These are phyloP conservation scores for Contarinia nasturtii DNA, from an alignment of 1,140 invertebrate genomes.

Conservation along the genomic window DNA sequence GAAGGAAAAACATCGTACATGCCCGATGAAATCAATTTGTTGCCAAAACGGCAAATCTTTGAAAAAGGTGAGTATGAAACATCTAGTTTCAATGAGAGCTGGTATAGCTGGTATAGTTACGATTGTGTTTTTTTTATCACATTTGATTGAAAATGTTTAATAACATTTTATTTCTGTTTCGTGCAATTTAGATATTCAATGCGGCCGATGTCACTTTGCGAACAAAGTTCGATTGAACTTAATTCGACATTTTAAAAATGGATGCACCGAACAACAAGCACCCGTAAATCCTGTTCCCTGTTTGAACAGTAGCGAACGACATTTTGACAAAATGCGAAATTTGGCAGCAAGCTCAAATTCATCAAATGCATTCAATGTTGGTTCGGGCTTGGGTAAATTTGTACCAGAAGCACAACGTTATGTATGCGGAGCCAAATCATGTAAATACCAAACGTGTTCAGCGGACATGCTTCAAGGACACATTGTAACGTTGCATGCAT, in stretches of 20 bases:
- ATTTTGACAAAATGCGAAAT: constrained; percentile 73
- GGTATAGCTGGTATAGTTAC: no score
- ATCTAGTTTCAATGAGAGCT: no score
- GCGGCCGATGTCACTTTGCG: constrained; percentile 41
- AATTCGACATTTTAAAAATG: constrained; percentile 45
- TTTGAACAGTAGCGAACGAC: constrained; percentile 51
- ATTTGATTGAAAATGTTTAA: no score
- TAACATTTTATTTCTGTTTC: no score
- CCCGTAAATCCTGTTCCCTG: constrained; percentile 63
- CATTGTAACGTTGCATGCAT: constrained; percentile 45
- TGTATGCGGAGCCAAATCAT: constrained; percentile 45
- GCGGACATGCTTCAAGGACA: constrained; percentile 50
- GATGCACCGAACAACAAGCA: constrained; percentile 35
- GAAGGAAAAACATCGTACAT: constrained; percentile 24
- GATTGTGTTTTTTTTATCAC: no score
- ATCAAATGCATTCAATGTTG: constrained; percentile 5
- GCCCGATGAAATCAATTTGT: constrained; percentile 36
- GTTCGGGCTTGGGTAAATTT: constrained; percentile 22
- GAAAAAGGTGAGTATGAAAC: no score
- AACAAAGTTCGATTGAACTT: constrained; percentile 61
- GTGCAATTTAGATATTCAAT: constrained; percentile 35
- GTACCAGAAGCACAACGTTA: constrained; percentile 42
- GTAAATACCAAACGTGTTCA: constrained; percentile 49
- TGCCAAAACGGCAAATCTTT: constrained; percentile 46
- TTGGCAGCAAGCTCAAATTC: constrained; percentile 49